Conservation (phyloP, 2,888 invertebrate species). For the Litoditis marina region DNA sequence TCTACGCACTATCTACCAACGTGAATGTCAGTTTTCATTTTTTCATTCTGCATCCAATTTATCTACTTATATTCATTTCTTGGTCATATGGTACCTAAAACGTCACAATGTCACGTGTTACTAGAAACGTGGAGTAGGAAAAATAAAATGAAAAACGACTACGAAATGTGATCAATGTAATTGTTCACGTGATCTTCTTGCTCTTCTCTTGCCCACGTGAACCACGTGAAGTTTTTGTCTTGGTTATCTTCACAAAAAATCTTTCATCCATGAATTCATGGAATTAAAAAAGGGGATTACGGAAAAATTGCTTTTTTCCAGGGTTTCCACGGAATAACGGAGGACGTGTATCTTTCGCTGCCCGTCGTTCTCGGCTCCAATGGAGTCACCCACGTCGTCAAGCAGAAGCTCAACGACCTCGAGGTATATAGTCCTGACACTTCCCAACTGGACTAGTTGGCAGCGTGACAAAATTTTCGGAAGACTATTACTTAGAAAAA, state of each 20-base stretch:
- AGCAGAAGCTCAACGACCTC: constrained; percentile 46
- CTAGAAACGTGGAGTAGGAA: background rate
- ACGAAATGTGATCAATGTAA: too few relatives aligned
- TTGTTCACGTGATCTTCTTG: too few relatives aligned
- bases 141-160: too few relatives aligned
- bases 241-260: too few relatives aligned
- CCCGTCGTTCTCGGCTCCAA: constrained; percentile 67
- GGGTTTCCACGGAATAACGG: constrained; percentile 78
- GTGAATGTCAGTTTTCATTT: constrained; percentile 61
- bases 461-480: too few relatives aligned
- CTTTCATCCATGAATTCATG: too few relatives aligned
- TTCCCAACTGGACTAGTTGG: too few relatives aligned
- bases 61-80: too few relatives aligned
- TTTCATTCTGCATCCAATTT: too few relatives aligned
- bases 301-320: constrained; percentile 63
- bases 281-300: too few relatives aligned
- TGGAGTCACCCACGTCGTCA: constrained; percentile 55
- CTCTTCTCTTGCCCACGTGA: background rate
- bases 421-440: constrained; percentile 28
- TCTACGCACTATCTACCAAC: constrained; percentile 62
- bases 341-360: constrained; percentile 81
- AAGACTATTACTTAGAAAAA: too few relatives aligned
- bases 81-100: background rate
- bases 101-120: background rate
- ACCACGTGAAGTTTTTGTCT: background rate